These are phyloP conservation scores for Micrastur ruficollis DNA, from an alignment of 2,797 vertebrate species.

Conservation along the genomic window DNA sequence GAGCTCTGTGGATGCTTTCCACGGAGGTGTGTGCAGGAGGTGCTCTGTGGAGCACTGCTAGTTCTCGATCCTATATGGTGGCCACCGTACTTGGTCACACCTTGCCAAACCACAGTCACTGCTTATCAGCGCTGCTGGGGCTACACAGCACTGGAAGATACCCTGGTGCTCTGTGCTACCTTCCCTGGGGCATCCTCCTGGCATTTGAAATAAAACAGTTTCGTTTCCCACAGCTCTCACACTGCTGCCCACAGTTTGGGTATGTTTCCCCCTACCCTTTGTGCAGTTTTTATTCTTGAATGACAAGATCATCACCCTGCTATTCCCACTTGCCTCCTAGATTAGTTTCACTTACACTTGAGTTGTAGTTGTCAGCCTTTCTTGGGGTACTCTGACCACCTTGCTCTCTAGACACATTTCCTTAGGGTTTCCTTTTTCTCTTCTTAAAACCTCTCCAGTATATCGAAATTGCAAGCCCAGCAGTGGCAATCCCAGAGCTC, in stretches of 20 bases:
- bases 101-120: background rate
- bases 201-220: background rate
- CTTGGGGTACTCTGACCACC: background rate
- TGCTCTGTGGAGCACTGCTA: background rate
- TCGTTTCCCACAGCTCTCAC: background rate
- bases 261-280: background rate
- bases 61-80: background rate
- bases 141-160: background rate
- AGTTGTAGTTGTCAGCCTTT: background rate
- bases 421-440: background rate
- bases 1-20: background rate
- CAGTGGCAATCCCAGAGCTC: background rate
- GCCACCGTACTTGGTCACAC: background rate
- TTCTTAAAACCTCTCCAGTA: background rate
- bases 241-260: background rate
- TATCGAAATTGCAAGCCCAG: background rate
- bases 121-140: background rate
- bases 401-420: background rate
- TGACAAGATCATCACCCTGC: background rate
- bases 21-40: rapidly evolving
- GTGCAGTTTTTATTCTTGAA: background rate
- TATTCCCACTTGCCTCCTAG: background rate
- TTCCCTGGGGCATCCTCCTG: background rate
- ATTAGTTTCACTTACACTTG: background rate
- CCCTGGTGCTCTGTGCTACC: background rate